These are phyloP conservation scores for Deilephila elpenor DNA, from an alignment of 2,888 invertebrate genomes.

Conservation along the genomic window DNA sequence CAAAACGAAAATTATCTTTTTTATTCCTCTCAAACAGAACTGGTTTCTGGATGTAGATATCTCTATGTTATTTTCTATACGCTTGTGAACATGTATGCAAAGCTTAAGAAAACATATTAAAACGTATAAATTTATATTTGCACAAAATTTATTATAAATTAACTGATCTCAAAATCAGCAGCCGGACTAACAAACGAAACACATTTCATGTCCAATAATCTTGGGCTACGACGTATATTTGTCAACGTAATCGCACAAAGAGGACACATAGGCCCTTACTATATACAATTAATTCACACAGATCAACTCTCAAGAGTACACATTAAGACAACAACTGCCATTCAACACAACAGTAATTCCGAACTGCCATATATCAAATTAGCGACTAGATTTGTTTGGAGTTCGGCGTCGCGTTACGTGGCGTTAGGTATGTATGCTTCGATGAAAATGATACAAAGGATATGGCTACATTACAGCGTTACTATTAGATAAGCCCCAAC, in stretches of 20 bases:
- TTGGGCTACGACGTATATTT: background rate
- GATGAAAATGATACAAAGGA: background rate
- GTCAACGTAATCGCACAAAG: background rate
- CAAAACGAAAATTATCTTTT: too few relatives aligned
- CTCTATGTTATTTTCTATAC: too few relatives aligned
- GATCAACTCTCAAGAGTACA: background rate
- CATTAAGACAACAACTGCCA: slow-evolving; percentile 15
- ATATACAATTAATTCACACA: background rate
- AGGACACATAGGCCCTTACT: background rate
- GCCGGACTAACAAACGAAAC: too few relatives aligned
- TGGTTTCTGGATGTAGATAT: too few relatives aligned
- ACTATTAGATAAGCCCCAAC: too few relatives aligned
- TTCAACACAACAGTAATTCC: slow-evolving; percentile 11
- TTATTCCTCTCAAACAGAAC: too few relatives aligned
- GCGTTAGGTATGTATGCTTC: background rate
- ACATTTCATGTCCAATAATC: too few relatives aligned
- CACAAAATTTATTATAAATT: too few relatives aligned
- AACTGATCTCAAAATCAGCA: too few relatives aligned
- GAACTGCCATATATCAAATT: background rate
- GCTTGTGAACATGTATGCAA: too few relatives aligned
- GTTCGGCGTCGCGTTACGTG: background rate
- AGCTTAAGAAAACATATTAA: too few relatives aligned
- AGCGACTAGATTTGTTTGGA: background rate
- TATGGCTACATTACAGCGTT: background rate
- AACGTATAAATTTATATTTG: too few relatives aligned